Conservation (phyloP, 1,140 invertebrate genomes). For the Rhopalosiphum padi region DNA sequence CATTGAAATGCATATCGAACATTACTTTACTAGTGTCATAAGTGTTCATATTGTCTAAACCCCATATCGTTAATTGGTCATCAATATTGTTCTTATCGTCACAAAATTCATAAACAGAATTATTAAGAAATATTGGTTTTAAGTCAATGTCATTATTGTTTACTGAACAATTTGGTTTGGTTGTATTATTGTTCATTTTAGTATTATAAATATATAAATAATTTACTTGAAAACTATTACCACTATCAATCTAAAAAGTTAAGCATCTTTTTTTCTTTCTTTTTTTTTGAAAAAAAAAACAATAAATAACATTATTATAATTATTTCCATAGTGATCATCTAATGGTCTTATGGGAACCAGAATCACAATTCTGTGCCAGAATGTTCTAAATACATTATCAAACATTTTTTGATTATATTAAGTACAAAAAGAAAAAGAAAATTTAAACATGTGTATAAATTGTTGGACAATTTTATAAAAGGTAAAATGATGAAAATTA, state of each 20-base stretch:
- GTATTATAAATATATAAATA: not conserved
- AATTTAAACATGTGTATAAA: not conserved
- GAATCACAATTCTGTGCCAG: not conserved
- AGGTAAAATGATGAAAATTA: not conserved
- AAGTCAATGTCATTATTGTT: not conserved
- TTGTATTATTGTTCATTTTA: not conserved
- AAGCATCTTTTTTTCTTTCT: too few species aligned
- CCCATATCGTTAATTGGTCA: not conserved
- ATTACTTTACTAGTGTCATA: not conserved
- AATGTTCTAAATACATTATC: not conserved
- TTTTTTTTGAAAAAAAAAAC: not conserved
- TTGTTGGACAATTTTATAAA: not conserved
- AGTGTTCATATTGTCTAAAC: not conserved
- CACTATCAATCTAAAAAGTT: not conserved
- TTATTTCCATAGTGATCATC: not conserved
- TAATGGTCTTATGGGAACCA: not conserved
- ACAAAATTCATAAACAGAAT: not conserved
- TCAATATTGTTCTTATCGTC: not conserved
- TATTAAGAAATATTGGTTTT: not conserved
- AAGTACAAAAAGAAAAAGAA: not conserved
- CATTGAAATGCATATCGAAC: not conserved
- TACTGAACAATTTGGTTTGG: not conserved
- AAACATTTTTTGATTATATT: too few species aligned
- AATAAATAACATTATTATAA: not conserved
- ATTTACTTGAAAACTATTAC: not conserved